Evolutionary conservation across 2,888 invertebrate species (phyloP).

Genomic region (Drosophila prolongata): DNA sequence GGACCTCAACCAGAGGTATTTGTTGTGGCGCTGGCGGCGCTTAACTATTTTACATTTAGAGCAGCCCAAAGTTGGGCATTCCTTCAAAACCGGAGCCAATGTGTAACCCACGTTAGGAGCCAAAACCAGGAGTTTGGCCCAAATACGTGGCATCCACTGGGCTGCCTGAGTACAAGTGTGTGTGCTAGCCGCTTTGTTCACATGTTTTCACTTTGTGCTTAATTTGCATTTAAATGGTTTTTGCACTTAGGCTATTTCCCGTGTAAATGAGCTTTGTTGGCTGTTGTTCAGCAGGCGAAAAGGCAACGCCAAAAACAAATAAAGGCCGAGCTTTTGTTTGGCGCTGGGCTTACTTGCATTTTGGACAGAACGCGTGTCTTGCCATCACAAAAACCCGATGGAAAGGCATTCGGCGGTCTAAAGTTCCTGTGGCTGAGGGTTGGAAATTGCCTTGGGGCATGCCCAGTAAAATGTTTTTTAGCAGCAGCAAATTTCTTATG

Average conservation of each 20-base stretch:
- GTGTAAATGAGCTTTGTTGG: conserved; percentile 80
- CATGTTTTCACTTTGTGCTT: conserved; percentile 82
- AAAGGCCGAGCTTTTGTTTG: conserved; percentile 54
- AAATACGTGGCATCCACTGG: conserved; percentile 48
- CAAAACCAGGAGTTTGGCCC: conserved; percentile 38
- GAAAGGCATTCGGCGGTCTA: conserved; percentile 12
- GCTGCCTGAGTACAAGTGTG: conserved; percentile 11
- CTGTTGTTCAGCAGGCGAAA: conserved; percentile 47
- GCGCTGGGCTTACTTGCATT: conserved; percentile 61
- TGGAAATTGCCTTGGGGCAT: conserved; percentile 22
- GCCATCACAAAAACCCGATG: conserved; percentile 3
- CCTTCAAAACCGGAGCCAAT: conserved; percentile 28
- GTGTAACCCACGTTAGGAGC: conserved; percentile 28
- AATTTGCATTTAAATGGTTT: conserved; percentile 84
- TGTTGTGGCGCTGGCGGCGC: conserved; percentile 63
- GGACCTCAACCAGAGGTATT: conserved; percentile 30
- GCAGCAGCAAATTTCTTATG: conserved; percentile 16
- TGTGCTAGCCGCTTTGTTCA: conserved; percentile 68
- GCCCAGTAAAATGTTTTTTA: conserved; percentile 7
- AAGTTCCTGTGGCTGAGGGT: conserved; percentile 30
- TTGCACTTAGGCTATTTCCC: conserved; percentile 82
- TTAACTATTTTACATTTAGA: conserved; percentile 79
- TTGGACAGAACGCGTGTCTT: conserved; percentile 29
- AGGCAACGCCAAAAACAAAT: conserved; percentile 24
- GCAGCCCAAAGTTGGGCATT: conserved; percentile 41